phyloP scores from a whole-genome alignment of 2,888 invertebrate genomes.

The Hydropsyche betteni region DNA sequence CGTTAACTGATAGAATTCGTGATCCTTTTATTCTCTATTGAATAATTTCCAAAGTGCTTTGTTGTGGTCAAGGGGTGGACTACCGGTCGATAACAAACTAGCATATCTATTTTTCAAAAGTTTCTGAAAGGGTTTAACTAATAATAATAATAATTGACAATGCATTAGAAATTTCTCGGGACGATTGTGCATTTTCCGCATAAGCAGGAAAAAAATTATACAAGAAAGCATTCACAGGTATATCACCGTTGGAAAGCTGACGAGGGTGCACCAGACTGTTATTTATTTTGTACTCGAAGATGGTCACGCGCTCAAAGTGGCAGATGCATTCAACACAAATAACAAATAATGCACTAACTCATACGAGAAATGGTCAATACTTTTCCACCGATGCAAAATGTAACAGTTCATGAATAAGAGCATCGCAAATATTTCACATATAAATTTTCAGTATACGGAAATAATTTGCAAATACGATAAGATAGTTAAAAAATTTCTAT shows the following conservation, averaged over 20 bases:
- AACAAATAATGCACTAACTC: constrained; percentile 5
- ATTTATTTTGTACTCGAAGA: constrained; percentile 45
- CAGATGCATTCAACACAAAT: constrained; percentile 45
- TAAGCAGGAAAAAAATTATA: constrained; percentile 1
- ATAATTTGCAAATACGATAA: no score
- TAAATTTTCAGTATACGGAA: no score
- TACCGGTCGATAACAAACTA: not conserved
- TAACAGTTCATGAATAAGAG: no score
- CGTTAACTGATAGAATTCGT: constrained; percentile 1
- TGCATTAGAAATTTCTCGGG: no score
- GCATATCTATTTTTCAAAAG: not conserved
- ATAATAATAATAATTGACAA: not conserved
- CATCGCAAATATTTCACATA: no score
- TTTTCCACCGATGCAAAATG: not conserved
- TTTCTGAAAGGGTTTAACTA: constrained; percentile 15
- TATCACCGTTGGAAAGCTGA: not conserved
- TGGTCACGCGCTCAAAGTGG: constrained; percentile 41
- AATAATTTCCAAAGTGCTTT: not conserved
- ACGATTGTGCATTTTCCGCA: constrained; percentile 21
- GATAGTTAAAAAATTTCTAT: no score
- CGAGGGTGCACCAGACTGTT: constrained; percentile 7
- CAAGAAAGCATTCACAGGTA: constrained; percentile 10
- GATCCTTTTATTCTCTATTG: no score
- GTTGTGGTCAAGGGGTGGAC: constrained; percentile 30
- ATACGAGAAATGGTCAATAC: not conserved